phyloP scores from a whole-genome alignment of 1,140 invertebrate species.

The Anastrepha ludens region DNA sequence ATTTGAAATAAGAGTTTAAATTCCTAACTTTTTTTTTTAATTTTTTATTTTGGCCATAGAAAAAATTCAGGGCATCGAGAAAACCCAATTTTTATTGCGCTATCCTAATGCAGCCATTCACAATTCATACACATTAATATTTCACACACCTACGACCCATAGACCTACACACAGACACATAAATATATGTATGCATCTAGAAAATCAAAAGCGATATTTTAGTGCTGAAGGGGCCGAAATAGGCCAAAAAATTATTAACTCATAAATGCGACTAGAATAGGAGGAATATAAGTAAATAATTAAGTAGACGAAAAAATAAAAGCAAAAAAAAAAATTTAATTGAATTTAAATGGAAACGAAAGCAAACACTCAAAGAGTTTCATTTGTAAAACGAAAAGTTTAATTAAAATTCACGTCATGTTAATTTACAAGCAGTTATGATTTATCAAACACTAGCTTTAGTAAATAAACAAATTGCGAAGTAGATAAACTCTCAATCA shows the following conservation, averaged over 20 bases:
- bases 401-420: no score
- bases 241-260: slow-evolving; percentile 49
- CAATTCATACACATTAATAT: no score
- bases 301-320: slow-evolving; percentile 35
- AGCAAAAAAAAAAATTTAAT: not conserved
- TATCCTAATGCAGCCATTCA: not conserved
- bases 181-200: slow-evolving; percentile 3
- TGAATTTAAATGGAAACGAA: not conserved
- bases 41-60: no score
- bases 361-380: slow-evolving; percentile 58
- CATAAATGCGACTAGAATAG: not conserved
- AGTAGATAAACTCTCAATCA: not conserved
- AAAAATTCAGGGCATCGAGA: no score
- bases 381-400: slow-evolving; percentile 58
- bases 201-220: slow-evolving; percentile 1
- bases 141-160: not conserved
- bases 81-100: no score
- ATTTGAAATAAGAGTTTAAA: no score
- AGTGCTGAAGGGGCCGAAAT: slow-evolving; percentile 40
- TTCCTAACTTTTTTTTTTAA: no score
- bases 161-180: not conserved
- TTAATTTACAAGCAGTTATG: slow-evolving; percentile 4
- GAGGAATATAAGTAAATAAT: not conserved
- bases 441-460: slow-evolving; percentile 15
- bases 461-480: not conserved